Base-by-base conservation (phyloP, 2,888 invertebrate genomes). In the Criorhina ranunculi region DNA sequence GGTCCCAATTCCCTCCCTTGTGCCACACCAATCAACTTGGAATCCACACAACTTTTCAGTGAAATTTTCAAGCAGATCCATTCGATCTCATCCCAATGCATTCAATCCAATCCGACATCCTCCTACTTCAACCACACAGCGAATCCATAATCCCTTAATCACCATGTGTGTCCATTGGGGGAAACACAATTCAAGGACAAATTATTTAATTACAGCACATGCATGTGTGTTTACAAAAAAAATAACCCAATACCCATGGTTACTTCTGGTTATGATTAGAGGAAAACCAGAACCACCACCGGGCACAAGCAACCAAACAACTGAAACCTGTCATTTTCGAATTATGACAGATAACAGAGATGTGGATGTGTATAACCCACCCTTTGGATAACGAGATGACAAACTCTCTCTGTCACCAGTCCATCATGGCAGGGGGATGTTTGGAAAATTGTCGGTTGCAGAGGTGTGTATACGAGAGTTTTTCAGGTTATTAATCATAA, bases 201-300 rank as follows among this genome's bases (percentile, higher is more conserved):
- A 73, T 70, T 67, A 78, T 78, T 78, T 78, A 78, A 83, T 83
- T 83, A 78, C 60, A 82, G 29, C 31, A 53, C 66, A 29, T 31
- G 55, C 60, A 29, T 59, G 40, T 67, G 49, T 42, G 24, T 40
- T n/a, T 64, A n/a, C 46, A 15, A 33, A 15, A 24, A 24, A 24
- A n/a, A n/a, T n/a, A n/a, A 35, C 24, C 35, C 29, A 12, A 24
- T 15, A 53, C 55, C 37, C 60, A 67, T 35, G 66, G 66, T 78
- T 67, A 72, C 33, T 70, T 24, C 24, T 82, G 57, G 40, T 17
- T 66, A 24, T 67, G 66, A 72, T 60, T 49, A 73, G n/a, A n/a
- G 55, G 55, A 60, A 40, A 70, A 60, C 42, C 73, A 19, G 17
- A n/a, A n/a, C n/a, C n/a, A 49, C 37, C 57, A 57, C 40, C 17